A percentile compares a stretch with the other conserved stretches of the same genome.
Evolutionary conservation across 2,113 vertebrate genomes (phyloP).

Genomic region (Colistium nudipinnis): DNA sequence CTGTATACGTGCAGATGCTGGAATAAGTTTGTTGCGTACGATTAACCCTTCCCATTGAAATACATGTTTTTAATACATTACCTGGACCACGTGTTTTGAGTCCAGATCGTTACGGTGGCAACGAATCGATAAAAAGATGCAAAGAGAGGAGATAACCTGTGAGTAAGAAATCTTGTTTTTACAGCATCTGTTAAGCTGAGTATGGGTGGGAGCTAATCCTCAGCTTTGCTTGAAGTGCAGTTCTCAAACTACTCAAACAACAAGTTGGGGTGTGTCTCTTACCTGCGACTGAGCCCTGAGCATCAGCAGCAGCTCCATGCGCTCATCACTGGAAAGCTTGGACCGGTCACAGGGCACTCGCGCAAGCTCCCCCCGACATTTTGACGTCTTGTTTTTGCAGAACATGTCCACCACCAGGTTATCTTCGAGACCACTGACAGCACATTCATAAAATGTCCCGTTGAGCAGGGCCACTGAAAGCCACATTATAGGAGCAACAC

Average conservation of each 20-base stretch:
- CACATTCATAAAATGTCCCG: slow-evolving; percentile 92
- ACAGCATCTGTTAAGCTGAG: too few species aligned
- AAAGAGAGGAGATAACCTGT: too few species aligned
- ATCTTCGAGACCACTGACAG: slow-evolving; percentile 87
- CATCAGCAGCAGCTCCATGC: slow-evolving; percentile 85
- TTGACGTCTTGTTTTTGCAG: slow-evolving; percentile 83
- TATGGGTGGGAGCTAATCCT: neutral
- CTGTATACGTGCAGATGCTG: too few species aligned
- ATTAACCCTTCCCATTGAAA: too few species aligned
- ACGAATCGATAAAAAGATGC: too few species aligned
- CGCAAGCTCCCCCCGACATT: slow-evolving; percentile 83
- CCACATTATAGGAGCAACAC: slow-evolving; percentile 93
- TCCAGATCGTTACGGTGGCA: too few species aligned
- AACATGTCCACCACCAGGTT: slow-evolving; percentile 78
- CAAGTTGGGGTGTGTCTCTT: slow-evolving; percentile 53
- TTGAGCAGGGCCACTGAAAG: slow-evolving; percentile 93
- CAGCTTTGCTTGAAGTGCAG: neutral
- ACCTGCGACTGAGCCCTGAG: slow-evolving; percentile 95
- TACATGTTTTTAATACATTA: too few species aligned
- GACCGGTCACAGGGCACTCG: slow-evolving; percentile 85
- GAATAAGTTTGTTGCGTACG: too few species aligned
- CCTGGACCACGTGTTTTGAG: too few species aligned
- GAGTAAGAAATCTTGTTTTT: too few species aligned
- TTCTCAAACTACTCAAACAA: neutral
- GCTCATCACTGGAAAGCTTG: slow-evolving; percentile 76